Conservation (phyloP, 2,888 invertebrate species). For the Acanthosepion lycidas region DNA sequence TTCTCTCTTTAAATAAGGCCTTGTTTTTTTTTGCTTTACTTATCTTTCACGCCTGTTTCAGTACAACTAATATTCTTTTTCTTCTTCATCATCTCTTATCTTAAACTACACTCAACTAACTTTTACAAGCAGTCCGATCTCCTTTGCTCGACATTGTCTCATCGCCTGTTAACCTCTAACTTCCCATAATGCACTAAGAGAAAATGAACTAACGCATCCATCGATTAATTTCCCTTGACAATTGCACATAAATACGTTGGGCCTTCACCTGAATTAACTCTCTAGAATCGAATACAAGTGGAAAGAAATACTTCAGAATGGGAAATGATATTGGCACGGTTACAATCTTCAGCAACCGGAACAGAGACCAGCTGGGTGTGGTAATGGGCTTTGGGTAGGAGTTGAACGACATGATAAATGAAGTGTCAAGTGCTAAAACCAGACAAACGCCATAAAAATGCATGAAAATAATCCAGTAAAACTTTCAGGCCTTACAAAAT, state of each 20-base stretch:
- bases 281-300: conserved; percentile 18
- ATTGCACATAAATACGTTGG: neutral
- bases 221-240: conserved; percentile 33
- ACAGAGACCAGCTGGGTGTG: neutral
- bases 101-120: neutral
- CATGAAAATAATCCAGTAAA: neutral
- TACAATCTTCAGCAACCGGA: neutral
- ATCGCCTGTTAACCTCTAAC: neutral
- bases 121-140: neutral
- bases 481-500: neutral
- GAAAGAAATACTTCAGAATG: conserved; percentile 4
- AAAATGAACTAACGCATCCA: conserved; percentile 14
- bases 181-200: neutral
- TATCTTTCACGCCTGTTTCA: neutral
- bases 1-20: neutral
- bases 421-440: neutral
- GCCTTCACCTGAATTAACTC: neutral
- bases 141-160: neutral
- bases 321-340: conserved; percentile 12
- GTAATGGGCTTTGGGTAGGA: neutral
- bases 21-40: neutral
- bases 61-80: neutral
- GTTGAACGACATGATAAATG: neutral
- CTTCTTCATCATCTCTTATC: neutral
- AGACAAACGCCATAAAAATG: neutral